Percentiles rank a stretch among this genome's conserved stretches.
phyloP scores from a whole-genome alignment of 2,113 vertebrate genomes.

The Gymnobelideus leadbeateri region DNA sequence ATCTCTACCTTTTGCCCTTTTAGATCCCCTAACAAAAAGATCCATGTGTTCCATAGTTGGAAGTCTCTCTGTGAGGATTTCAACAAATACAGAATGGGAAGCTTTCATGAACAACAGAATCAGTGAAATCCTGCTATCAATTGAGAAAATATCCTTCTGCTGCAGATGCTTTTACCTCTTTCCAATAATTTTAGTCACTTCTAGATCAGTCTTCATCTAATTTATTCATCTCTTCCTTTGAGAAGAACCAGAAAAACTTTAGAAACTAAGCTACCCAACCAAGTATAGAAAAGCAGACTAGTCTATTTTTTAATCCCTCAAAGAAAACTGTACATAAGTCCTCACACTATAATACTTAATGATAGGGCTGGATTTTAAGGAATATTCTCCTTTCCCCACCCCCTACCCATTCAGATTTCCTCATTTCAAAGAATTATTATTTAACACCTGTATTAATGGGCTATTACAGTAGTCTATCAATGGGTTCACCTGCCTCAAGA shows the following conservation, averaged over 20 bases:
- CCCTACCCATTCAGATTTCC: neutral
- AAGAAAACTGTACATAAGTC: conserved; percentile 12
- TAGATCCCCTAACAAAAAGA: neutral
- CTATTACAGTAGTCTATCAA: neutral
- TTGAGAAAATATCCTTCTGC: neutral
- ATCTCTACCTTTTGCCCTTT: neutral
- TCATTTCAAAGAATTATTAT: neutral
- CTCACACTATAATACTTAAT: conserved; percentile 9
- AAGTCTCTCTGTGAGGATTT: neutral
- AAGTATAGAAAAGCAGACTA: conserved; percentile 23
- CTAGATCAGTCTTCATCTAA: neutral
- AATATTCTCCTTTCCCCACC: neutral
- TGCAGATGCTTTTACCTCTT: neutral
- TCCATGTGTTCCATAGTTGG: neutral
- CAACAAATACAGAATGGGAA: neutral
- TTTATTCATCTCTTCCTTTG: conserved; percentile 46
- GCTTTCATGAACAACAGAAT: neutral
- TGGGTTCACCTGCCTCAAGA: neutral
- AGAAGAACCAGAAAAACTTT: conserved; percentile 40
- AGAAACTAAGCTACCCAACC: neutral
- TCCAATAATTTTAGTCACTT: neutral
- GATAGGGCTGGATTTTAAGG: neutral
- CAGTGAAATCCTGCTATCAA: neutral
- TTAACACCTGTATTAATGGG: neutral
- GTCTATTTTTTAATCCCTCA: conserved; percentile 32